These are phyloP conservation scores for Scalopus aquaticus DNA, from an alignment of 2,113 vertebrate genomes.

Conservation along the genomic window DNA sequence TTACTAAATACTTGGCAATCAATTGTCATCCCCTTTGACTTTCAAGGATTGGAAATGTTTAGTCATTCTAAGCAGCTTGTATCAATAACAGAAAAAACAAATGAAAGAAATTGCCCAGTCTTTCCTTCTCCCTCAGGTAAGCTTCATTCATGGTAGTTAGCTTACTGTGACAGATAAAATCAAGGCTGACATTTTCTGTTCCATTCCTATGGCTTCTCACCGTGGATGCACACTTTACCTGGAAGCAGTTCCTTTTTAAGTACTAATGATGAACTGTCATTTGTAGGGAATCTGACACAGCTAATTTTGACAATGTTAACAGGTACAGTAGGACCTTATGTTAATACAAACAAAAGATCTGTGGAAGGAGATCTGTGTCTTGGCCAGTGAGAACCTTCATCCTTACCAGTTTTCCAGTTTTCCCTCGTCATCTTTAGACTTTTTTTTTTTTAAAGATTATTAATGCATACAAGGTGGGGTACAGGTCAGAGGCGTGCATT, in stretches of 20 bases:
- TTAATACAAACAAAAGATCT: background rate
- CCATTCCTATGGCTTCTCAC: background rate
- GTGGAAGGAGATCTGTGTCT: background rate
- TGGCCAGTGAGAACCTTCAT: background rate
- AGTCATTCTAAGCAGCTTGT: slow-evolving; percentile 11
- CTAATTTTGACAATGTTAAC: background rate
- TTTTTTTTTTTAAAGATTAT: no score
- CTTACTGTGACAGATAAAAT: slow-evolving; percentile 33
- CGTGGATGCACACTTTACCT: background rate
- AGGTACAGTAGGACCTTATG: background rate
- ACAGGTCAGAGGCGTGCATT: no score
- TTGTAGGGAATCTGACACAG: background rate
- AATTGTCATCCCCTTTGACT: background rate
- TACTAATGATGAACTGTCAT: slow-evolving; percentile 10
- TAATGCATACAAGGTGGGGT: no score
- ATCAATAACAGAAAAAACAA: background rate
- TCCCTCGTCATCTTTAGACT: background rate
- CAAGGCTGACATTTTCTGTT: slow-evolving; percentile 20
- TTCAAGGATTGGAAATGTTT: background rate
- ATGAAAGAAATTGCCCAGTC: background rate
- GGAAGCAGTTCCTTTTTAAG: background rate
- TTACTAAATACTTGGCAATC: slow-evolving; percentile 5
- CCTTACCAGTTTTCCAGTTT: background rate
- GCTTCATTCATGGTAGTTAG: slow-evolving; percentile 9
- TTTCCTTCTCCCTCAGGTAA: background rate